Evolutionary conservation across 2,797 vertebrate species (phyloP), one percentile per base, ranked within the genome.

Genomic region (Alfaro cultratus): DNA sequence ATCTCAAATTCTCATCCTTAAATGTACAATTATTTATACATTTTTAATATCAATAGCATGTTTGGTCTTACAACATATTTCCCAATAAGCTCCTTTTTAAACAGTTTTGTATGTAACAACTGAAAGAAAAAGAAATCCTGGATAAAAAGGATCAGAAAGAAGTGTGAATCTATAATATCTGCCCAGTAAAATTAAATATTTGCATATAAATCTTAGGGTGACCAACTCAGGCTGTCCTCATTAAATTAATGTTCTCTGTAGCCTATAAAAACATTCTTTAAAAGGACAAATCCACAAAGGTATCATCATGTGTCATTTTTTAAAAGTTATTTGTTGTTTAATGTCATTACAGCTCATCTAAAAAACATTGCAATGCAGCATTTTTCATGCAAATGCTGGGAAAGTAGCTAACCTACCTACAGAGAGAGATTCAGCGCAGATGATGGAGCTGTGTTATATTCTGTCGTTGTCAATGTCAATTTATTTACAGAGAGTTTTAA

Each of bases 391-490:
- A 64, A 47, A 26, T 62, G 46, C 74, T 75, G 82, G 29, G 82
- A 84, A 85, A 18, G 49, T 78, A 84, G 84, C 80, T 91, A 78
- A 88, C 39, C 62, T 45, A 13, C 41, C 41, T 83, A 73, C 77
- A 73, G 55, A 75, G n/a, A 68, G 73, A 34, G 39, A 72, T 73
- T 29, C 73, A 73, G 85, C 7, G 23, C 73, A 85, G 81, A 75
- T 83, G 85, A 92, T 77, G 68, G 70, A 85, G 83, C 71, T 71
- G 51, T 60, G 79, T 85, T 84, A 76, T 89, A 87, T 84, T 80
- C 75, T 62, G 78, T 86, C 53, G 16, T 79, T 86, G 86, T 92
- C 92, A 92, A 74, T 86, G 90, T 88, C 92, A 89, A 79, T 93
- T 88, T 91, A 81, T 88, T 87, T 85, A 77, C 75, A 82, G 79